phyloP scores from a whole-genome alignment of 1,140 invertebrate species.

The Aphelinus atriplicis region DNA sequence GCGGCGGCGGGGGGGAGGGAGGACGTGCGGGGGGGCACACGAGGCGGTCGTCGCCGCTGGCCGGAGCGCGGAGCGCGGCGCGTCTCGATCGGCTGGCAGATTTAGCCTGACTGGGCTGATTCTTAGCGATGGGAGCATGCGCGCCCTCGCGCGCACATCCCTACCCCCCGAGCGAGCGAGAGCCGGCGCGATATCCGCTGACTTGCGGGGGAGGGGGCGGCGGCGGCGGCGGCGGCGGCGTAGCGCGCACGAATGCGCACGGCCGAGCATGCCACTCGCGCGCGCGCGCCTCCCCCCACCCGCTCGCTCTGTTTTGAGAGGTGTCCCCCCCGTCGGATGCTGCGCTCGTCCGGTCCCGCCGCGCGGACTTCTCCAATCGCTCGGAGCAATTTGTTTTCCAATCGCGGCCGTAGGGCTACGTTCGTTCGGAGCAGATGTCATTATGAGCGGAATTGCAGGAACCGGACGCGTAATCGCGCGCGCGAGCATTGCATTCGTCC shows the following conservation, averaged over 20 bases:
- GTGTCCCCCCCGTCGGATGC: neutral
- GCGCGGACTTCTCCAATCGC: neutral
- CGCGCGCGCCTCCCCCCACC: neutral
- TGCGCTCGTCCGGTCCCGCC: neutral
- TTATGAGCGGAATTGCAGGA: too few relatives aligned
- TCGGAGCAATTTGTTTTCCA: too few relatives aligned
- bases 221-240: neutral
- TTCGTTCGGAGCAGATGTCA: too few relatives aligned
- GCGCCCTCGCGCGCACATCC: conserved; percentile 44
- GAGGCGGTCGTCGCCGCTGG: too few relatives aligned
- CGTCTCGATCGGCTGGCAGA: conserved; percentile 63
- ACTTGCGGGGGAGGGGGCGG: neutral
- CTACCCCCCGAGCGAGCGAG: conserved; percentile 8
- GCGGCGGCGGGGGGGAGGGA: neutral
- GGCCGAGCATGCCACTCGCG: neutral
- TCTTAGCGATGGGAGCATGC: conserved; percentile 62
- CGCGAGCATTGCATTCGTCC: too few relatives aligned
- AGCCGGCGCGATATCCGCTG: neutral
- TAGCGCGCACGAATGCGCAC: conserved; percentile 20
- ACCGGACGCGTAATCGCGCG: too few relatives aligned
- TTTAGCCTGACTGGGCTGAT: conserved; percentile 64
- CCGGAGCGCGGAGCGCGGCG: conserved; percentile 32
- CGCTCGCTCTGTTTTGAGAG: neutral
- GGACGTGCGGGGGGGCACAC: neutral
- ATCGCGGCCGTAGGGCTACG: too few relatives aligned